These are phyloP conservation scores for Epinephelus lanceolatus DNA, from an alignment of 2,113 vertebrate genomes.

Conservation along the genomic window DNA sequence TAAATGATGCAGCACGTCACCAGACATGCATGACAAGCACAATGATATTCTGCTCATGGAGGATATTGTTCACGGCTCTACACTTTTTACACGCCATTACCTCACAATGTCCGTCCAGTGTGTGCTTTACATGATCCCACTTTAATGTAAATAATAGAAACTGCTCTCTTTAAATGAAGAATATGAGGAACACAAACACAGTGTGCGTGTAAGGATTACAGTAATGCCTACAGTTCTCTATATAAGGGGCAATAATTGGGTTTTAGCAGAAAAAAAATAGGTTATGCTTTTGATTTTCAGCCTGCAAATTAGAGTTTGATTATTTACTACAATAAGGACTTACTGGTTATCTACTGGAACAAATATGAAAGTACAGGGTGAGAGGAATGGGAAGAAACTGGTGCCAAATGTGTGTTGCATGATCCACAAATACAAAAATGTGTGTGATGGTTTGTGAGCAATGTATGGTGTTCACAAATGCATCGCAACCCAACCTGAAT, in stretches of 20 bases:
- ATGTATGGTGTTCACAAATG: not conserved
- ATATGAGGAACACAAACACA: not conserved
- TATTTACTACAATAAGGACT: not conserved
- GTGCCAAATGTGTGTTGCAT: not conserved
- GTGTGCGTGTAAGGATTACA: not conserved
- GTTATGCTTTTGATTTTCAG: not conserved
- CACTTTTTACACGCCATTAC: conserved; percentile 54
- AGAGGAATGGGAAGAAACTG: not conserved
- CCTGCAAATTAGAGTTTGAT: not conserved
- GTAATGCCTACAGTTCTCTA: not conserved
- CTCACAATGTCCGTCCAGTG: conserved; percentile 23
- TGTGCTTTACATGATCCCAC: conserved; percentile 11
- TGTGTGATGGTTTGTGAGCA: not conserved
- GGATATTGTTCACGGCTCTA: conserved; percentile 38
- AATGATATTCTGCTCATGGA: conserved; percentile 51
- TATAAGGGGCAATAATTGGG: not conserved
- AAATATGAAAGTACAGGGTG: not conserved
- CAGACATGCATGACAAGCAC: conserved; percentile 40
- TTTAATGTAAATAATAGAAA: conserved; percentile 28
- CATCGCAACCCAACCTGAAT: no score
- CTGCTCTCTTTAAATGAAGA: not conserved
- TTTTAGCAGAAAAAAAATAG: not conserved
- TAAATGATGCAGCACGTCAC: conserved; percentile 58
- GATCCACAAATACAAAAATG: not conserved
- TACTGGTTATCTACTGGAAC: not conserved